These are phyloP conservation scores for Oxyteleia sp. DNA, from an alignment of 2,888 invertebrate species.

Conservation along the genomic window DNA sequence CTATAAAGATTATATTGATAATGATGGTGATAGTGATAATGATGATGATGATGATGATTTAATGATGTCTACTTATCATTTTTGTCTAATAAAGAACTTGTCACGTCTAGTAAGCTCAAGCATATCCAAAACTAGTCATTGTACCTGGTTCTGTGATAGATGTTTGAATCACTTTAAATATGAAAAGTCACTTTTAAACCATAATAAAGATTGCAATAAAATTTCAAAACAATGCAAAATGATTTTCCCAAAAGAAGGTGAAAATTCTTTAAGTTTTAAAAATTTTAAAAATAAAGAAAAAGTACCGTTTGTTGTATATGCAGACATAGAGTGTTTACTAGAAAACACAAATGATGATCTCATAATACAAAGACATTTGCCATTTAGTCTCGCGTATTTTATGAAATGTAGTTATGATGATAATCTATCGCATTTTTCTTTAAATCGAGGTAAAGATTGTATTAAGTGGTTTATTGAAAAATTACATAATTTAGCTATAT, in stretches of 20 bases:
- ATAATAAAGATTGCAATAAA: constrained; percentile 19
- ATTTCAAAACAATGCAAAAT: constrained; percentile 30
- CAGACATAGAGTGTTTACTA: constrained; percentile 27
- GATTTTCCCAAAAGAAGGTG: constrained; percentile 11
- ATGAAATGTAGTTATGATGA: constrained; percentile 12
- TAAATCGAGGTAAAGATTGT: constrained; percentile 1
- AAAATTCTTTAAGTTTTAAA: constrained; percentile 40
- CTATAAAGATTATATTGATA: no score
- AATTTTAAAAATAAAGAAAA: constrained; percentile 50
- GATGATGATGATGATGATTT: constrained; percentile 9
- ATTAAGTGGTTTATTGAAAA: constrained; percentile 32
- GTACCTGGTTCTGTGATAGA: constrained; percentile 11
- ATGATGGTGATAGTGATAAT: constrained; percentile 25
- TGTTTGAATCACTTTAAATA: constrained; percentile 25
- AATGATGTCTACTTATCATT: constrained; percentile 44
- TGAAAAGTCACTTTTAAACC: constrained; percentile 33
- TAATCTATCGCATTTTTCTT: background rate
- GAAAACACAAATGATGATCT: no score
- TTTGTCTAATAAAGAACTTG: constrained; percentile 30
- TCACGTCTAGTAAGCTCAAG: constrained; percentile 32
- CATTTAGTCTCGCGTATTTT: constrained; percentile 12
- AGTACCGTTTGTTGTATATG: constrained; percentile 57
- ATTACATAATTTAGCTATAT: background rate
- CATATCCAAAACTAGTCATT: constrained; percentile 11
- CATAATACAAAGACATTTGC: background rate